phyloP scores from a whole-genome alignment of 2,888 invertebrate genomes.

The Drosophila nigritarsus region DNA sequence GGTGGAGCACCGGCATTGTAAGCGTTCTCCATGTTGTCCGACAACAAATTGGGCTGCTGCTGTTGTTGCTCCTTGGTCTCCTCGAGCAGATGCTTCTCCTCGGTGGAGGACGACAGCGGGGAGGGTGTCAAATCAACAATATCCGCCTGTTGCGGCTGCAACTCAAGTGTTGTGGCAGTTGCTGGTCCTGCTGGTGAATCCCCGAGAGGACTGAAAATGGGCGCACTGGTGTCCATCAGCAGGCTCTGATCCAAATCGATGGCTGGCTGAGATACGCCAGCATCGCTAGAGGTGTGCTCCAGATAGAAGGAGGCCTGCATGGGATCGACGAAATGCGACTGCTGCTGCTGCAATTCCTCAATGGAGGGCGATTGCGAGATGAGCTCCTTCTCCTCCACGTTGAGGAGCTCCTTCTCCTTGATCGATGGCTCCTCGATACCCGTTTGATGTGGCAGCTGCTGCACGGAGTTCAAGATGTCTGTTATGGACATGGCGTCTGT shows the following conservation, averaged over 20 bases:
- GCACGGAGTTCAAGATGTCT: slow-evolving; percentile 83
- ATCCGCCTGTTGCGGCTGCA: slow-evolving; percentile 60
- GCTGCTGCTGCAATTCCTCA: slow-evolving; percentile 72
- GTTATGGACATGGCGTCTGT: slow-evolving; percentile 71
- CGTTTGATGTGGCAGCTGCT: slow-evolving; percentile 75
- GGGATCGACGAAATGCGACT: slow-evolving; percentile 51
- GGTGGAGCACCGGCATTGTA: slow-evolving; percentile 64
- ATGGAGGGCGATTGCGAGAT: slow-evolving; percentile 82
- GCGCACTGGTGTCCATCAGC: slow-evolving; percentile 63
- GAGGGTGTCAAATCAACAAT: slow-evolving; percentile 66
- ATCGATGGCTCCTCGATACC: slow-evolving; percentile 52
- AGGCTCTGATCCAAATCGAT: slow-evolving; percentile 51
- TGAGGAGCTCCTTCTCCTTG: slow-evolving; percentile 74
- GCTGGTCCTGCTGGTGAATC: slow-evolving; percentile 15
- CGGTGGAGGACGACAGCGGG: slow-evolving; percentile 67
- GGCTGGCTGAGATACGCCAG: slow-evolving; percentile 18
- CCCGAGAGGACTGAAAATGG: slow-evolving; percentile 44
- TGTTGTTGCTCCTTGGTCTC: slow-evolving; percentile 75
- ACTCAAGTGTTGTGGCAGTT: slow-evolving; percentile 33
- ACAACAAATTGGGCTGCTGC: slow-evolving; percentile 37
- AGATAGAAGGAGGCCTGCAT: slow-evolving; percentile 81
- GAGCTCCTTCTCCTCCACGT: slow-evolving; percentile 81
- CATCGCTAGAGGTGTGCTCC: slow-evolving; percentile 66
- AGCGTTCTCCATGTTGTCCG: slow-evolving; percentile 51
- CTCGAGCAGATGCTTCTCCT: slow-evolving; percentile 80